Evolutionary conservation across 2,113 vertebrate species (phyloP).

Genomic region (Coptodon bakossiorum): DNA sequence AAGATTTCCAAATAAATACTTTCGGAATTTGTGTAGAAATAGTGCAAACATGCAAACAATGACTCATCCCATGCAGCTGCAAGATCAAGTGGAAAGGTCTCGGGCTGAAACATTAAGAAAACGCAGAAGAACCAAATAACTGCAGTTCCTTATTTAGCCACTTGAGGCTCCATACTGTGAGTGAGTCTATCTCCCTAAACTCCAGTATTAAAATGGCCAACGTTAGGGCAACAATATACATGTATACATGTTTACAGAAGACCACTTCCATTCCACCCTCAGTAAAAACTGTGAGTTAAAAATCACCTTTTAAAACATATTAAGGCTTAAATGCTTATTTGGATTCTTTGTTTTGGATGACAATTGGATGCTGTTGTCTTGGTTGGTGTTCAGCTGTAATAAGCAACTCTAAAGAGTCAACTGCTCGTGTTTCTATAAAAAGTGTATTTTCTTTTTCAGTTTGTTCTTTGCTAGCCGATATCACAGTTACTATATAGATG

Average conservation of each 20-base stretch:
- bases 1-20: not conserved
- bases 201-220: not conserved
- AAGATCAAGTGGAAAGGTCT: not conserved
- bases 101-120: not conserved
- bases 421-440: not conserved
- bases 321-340: not conserved
- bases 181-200: not conserved
- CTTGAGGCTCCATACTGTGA: not conserved
- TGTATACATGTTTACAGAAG: not conserved
- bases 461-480: not conserved
- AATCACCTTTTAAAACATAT: not conserved
- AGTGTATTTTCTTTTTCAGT: not conserved
- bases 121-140: not conserved
- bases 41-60: not conserved
- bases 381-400: not conserved
- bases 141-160: not conserved
- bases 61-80: not conserved
- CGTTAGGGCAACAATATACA: not conserved
- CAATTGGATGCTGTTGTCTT: not conserved
- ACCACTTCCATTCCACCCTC: not conserved
- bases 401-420: not conserved
- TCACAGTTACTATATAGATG: not conserved
- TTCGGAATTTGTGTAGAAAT: not conserved
- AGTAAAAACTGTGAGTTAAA: not conserved
- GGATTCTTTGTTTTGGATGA: not conserved